Evolutionary conservation across 2,113 vertebrate genomes (phyloP), one percentile per base, ranked within the genome.

Genomic region (Nicator chloris): DNA sequence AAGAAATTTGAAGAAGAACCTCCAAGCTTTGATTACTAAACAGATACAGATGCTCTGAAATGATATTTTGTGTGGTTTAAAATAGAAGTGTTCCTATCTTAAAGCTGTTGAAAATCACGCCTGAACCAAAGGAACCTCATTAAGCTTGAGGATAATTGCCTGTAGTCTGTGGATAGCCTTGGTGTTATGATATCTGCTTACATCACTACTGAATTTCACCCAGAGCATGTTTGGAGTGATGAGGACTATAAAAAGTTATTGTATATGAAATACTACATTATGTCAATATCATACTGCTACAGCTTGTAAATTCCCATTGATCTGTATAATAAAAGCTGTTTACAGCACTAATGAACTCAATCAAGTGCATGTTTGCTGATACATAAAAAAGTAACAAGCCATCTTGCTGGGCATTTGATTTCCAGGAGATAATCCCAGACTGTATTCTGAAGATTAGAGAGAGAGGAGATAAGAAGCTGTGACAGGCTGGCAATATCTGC

Each of bases 371-470:
- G 54, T 82, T 90, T 92, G 66, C 54, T 77, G 54, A 95, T 70
- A 72, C 26, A 85, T 82, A 24, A 37, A 86, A 90, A 93, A 88
- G 64, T 28, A 88, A 61, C 47, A 63, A 72, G 63, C 71, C 39
- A 53, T 93, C 75, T 88, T 96, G 71, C 79, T 94, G 89, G 77
- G 78, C 59, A 82, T 86, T 96, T 95, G 92, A 96, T 97, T 96
- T 83, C 53, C 47, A 86, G 56, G 78, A 93, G 93, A 93, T 93
- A 95, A 95, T 93, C 93, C 75, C 51, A 86, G 85, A 40, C 56
- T 84, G 80, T 42, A 24, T 65, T 76, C 69, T 84, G 69, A 96
- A 96, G 95, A 96, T 95, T 83, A 94, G 79, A 92, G 57, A 40
- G 27, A 44, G 56, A 54, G 86, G 65, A 91, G 86, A 88, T 93